Conservation (phyloP, 2,888 invertebrate species). For the Orthosia gothica region DNA sequence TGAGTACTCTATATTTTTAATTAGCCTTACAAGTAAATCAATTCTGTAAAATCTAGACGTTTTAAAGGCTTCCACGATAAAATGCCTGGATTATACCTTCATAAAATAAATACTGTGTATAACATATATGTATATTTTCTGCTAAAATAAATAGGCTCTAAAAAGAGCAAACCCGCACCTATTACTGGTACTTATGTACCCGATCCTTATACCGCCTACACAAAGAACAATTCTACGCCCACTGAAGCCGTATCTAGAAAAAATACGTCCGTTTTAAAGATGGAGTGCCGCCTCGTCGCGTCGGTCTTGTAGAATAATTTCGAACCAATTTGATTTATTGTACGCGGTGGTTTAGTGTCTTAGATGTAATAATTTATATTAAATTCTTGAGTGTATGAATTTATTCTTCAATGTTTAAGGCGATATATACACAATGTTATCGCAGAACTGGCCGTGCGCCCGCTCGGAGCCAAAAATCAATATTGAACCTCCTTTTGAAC, state of each 20-base stretch:
- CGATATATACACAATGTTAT: no score
- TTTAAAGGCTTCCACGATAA: neutral
- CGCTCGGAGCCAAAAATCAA: no score
- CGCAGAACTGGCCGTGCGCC: no score
- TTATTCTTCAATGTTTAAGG: neutral
- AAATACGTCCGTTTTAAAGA: slow-evolving; percentile 53
- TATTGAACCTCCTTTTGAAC: no score
- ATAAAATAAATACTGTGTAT: neutral
- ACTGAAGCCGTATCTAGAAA: slow-evolving; percentile 32
- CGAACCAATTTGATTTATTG: slow-evolving; percentile 49
- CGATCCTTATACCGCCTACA: slow-evolving; percentile 23
- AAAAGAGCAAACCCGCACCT: slow-evolving; percentile 4
- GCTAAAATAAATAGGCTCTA: slow-evolving; percentile 19
- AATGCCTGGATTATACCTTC: neutral
- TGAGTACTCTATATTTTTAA: neutral
- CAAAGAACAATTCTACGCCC: slow-evolving; percentile 28
- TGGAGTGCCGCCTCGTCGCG: slow-evolving; percentile 13
- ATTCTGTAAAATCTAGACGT: neutral
- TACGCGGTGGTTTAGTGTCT: slow-evolving; percentile 7
- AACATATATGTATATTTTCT: neutral
- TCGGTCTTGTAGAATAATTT: slow-evolving; percentile 20
- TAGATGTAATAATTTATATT: slow-evolving; percentile 3
- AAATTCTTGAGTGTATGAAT: neutral
- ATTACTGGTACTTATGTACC: neutral
- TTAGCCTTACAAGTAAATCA: neutral